These are phyloP conservation scores for Mythimna loreyi DNA, from an alignment of 2,888 invertebrate genomes.

Conservation along the genomic window DNA sequence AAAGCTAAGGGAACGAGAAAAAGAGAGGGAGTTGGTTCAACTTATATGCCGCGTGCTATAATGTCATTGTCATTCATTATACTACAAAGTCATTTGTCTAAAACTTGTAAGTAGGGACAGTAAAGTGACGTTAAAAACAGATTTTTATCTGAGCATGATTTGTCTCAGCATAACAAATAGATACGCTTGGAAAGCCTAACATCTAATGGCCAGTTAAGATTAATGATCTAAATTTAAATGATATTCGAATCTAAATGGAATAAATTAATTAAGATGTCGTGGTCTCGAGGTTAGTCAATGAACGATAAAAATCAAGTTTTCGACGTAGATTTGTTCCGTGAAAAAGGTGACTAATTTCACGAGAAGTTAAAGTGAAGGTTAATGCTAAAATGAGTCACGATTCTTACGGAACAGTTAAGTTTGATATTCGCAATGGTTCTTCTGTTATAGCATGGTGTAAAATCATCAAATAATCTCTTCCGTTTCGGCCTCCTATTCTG, in stretches of 20 bases:
- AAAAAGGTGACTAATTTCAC: conserved; percentile 57
- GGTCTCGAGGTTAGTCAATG: conserved; percentile 28
- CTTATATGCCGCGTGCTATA: too few species aligned
- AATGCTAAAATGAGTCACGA: conserved; percentile 43
- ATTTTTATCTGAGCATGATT: not conserved
- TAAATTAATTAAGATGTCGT: conserved; percentile 36
- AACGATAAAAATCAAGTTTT: conserved; percentile 50
- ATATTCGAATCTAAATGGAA: conserved; percentile 36
- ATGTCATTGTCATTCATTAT: too few species aligned
- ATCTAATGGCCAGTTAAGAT: conserved; percentile 34
- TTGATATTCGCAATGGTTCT: conserved; percentile 25
- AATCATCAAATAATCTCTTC: too few species aligned
- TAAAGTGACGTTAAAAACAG: not conserved
- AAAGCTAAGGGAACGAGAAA: too few species aligned
- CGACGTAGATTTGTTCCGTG: conserved; percentile 35
- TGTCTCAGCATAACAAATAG: not conserved
- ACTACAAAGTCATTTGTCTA: too few species aligned
- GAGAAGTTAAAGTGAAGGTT: conserved; percentile 53
- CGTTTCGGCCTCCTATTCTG: too few species aligned
- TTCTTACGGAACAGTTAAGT: conserved; percentile 30
- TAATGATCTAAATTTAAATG: conserved; percentile 14
- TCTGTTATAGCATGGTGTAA: not conserved
- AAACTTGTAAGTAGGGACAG: not conserved
- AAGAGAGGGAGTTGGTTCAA: too few species aligned
- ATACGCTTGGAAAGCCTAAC: not conserved